Evolutionary conservation across 1,140 invertebrate species (phyloP), one percentile per base, ranked within the genome.

Genomic region (Anadara kagoshimensis): DNA sequence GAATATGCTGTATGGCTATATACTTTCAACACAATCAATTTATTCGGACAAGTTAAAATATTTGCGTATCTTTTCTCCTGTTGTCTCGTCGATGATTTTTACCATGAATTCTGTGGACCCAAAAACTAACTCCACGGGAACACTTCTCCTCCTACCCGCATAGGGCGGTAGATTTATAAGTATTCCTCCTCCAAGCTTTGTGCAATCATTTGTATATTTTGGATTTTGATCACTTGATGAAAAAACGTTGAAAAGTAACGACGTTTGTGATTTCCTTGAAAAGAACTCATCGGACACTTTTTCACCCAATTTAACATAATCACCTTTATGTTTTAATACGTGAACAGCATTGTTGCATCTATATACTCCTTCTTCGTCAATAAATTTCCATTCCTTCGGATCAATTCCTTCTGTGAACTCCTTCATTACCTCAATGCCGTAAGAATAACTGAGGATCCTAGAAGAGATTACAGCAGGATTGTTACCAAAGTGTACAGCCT

Each of bases 401-500:
- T n/a, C n/a, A n/a, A n/a, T n/a, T n/a, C n/a, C n/a, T n/a, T n/a
- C n/a, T n/a, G 26, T 74, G 65, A 18, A 56, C 56, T 22, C 7
- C 36, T 44, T 22, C n/a, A 5, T 69, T 59, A 64, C 24, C 11
- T 51, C 41, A 1, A 68, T 53, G 2, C 72, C 72, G 49, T 74
- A 74, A 0, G 65, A 44, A 41, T 62, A 74, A 45, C 54, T 69
- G 7, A 66, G 43, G 5, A 69, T 47, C 29, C 72, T 22, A 5
- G 72, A 68, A 12, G 65, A 45, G 4, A 74, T 68, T 1, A 59
- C 26, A 12, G 56, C 59, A 0, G 72, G 72, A 47, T 53, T 49
- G 49, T 72, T 62, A 8, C 70, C 70, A 44, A 72, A 65, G 14
- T 66, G 36, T 2, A 72, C 62, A 12, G 70, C 70, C 24, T 62